These are phyloP conservation scores for Ophraella communa DNA, from an alignment of 2,888 invertebrate genomes.

Conservation along the genomic window DNA sequence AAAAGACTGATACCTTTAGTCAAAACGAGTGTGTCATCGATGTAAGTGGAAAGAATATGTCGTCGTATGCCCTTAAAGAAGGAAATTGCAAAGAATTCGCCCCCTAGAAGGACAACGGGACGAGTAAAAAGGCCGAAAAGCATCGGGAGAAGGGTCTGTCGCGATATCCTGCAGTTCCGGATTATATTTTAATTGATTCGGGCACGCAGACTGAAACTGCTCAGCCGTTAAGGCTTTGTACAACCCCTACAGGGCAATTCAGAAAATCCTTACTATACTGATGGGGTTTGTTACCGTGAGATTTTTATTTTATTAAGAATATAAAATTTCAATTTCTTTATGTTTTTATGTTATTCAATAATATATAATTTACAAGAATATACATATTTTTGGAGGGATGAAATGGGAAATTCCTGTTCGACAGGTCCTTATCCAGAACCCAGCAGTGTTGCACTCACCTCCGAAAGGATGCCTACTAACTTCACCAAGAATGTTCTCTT, in stretches of 20 bases:
- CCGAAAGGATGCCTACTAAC: too few species aligned
- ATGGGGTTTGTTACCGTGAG: too few species aligned
- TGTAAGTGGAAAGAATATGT: slow-evolving; percentile 3
- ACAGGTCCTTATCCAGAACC: too few species aligned
- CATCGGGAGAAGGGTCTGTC: slow-evolving; percentile 49
- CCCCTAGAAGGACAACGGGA: slow-evolving; percentile 33
- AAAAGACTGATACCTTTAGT: not conserved
- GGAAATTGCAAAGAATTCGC: slow-evolving; percentile 30
- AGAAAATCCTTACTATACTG: too few species aligned
- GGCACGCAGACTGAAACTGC: slow-evolving; percentile 59
- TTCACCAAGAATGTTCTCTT: too few species aligned
- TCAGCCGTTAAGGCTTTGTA: slow-evolving; percentile 57
- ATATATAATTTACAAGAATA: too few species aligned
- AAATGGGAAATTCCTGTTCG: too few species aligned
- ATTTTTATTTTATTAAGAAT: too few species aligned
- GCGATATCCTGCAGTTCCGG: slow-evolving; percentile 62
- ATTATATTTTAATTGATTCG: slow-evolving; percentile 69
- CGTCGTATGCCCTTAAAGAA: slow-evolving; percentile 9
- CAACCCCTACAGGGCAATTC: slow-evolving; percentile 16
- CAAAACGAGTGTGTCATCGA: not conserved
- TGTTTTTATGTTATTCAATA: too few species aligned
- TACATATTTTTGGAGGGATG: too few species aligned
- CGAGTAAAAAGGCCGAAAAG: slow-evolving; percentile 22
- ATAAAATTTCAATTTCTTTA: too few species aligned
- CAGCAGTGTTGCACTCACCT: too few species aligned